phyloP scores from a whole-genome alignment of 2,113 vertebrate genomes.

The Synodontis membranacea region DNA sequence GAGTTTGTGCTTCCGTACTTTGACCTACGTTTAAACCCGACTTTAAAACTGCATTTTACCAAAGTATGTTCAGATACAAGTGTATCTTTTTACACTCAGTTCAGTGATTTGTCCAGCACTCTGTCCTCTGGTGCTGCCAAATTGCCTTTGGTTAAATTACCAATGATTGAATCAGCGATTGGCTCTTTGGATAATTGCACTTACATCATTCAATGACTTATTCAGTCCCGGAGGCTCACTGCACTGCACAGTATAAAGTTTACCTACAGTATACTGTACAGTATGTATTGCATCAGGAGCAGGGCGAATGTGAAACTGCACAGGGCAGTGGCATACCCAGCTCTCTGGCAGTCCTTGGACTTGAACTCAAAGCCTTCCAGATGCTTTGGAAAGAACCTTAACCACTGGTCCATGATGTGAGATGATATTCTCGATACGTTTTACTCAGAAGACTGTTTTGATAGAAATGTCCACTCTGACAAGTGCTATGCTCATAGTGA shows the following conservation, averaged over 20 bases:
- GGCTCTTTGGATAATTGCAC: background rate
- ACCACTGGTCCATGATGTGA: background rate
- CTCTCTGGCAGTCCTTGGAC: background rate
- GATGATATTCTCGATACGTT: background rate
- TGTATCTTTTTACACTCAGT: background rate
- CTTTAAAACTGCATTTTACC: background rate
- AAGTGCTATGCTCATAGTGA: slow-evolving; percentile 43
- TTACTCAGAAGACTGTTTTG: background rate
- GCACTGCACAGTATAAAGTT: background rate
- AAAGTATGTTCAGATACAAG: background rate
- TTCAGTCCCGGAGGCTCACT: background rate
- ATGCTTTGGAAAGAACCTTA: background rate
- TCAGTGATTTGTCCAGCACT: background rate
- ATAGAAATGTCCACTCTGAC: background rate
- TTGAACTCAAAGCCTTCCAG: background rate
- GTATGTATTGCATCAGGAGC: background rate
- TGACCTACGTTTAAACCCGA: background rate
- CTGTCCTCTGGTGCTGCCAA: background rate
- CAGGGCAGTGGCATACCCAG: background rate
- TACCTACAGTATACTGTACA: background rate
- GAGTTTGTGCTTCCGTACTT: background rate
- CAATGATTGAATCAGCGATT: background rate
- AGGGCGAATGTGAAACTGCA: background rate
- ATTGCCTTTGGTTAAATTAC: background rate
- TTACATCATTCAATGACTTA: background rate